Conservation (phyloP, 2,888 invertebrate species). For the Euclidia mi region DNA sequence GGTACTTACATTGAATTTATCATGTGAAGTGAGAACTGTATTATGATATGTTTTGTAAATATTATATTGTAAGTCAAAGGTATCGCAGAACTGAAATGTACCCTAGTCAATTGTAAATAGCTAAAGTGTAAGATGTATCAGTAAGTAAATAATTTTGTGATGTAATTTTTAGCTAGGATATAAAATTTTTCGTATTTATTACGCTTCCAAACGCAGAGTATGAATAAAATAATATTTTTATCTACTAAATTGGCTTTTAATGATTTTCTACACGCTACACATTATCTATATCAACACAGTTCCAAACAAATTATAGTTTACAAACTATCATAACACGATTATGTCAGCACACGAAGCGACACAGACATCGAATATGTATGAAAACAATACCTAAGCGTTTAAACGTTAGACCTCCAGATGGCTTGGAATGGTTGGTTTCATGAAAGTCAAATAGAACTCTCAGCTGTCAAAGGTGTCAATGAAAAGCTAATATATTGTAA, state of each 20-base stretch:
- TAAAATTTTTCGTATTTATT: conserved; percentile 88
- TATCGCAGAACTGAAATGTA: conserved; percentile 89
- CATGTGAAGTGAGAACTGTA: conserved; percentile 68
- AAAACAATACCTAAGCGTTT: too few species aligned
- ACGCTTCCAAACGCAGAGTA: conserved; percentile 89
- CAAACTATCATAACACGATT: neutral
- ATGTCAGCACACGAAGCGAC: neutral
- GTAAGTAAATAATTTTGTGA: conserved; percentile 87
- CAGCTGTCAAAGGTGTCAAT: conserved; percentile 49
- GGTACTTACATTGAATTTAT: conserved; percentile 80
- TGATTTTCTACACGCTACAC: conserved; percentile 16
- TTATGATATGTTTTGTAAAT: conserved; percentile 72
- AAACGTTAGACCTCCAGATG: neutral
- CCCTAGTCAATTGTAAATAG: conserved; percentile 90
- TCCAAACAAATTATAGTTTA: too few species aligned
- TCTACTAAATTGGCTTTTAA: conserved; percentile 79
- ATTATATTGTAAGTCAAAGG: conserved; percentile 66
- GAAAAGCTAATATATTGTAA: conserved; percentile 43
- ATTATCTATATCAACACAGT: neutral
- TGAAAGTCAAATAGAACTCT: neutral
- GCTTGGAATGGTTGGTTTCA: neutral
- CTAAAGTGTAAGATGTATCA: conserved; percentile 69
- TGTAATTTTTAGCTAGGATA: conserved; percentile 87
- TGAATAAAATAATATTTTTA: conserved; percentile 89
- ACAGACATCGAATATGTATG: neutral